These are phyloP conservation scores for Chloropsis hardwickii DNA, from an alignment of 2,113 vertebrate species.

Conservation along the genomic window DNA sequence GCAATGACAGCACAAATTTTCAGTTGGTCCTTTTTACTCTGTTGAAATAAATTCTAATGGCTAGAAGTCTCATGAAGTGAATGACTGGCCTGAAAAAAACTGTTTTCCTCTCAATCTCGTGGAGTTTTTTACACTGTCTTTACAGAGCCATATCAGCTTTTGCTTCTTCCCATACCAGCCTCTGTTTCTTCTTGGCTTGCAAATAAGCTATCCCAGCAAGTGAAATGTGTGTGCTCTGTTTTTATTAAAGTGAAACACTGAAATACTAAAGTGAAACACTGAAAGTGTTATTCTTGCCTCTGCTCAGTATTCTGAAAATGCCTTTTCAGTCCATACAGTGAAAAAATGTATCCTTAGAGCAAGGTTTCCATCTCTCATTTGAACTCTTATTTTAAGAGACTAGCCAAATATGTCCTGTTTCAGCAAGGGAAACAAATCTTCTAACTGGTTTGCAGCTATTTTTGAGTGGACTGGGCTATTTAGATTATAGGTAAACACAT, in stretches of 20 bases:
- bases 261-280: too few species aligned
- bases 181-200: background rate
- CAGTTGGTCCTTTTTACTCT: background rate
- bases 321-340: background rate
- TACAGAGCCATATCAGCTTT: background rate
- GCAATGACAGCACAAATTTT: background rate
- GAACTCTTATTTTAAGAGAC: constrained; percentile 3
- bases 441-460: background rate
- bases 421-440: background rate
- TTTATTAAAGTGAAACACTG: too few species aligned
- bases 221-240: background rate
- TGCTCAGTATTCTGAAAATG: background rate
- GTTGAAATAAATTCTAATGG: background rate
- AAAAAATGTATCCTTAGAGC: background rate
- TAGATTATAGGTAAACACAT: constrained; percentile 34
- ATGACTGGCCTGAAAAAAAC: background rate
- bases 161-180: background rate
- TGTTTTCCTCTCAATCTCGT: background rate
- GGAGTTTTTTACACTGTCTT: background rate
- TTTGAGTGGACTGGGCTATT: constrained; percentile 1
- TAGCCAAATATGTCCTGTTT: background rate
- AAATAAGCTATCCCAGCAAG: background rate
- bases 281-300: background rate
- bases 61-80: background rate
- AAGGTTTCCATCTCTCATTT: background rate